Base-by-base conservation (phyloP, 1,140 invertebrate genomes). In the Aphaenogaster floridana region DNA sequence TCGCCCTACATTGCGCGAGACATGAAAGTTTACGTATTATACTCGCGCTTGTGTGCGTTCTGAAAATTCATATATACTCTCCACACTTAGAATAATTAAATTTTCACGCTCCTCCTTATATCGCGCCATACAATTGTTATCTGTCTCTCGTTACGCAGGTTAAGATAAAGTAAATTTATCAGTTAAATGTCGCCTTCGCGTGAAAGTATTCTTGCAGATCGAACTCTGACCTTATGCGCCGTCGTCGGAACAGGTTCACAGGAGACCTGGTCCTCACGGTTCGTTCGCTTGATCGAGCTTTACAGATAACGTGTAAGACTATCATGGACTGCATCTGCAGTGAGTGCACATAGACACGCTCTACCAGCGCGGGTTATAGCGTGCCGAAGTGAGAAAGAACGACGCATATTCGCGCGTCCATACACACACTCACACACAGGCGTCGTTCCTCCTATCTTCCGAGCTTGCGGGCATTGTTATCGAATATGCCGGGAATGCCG, bases 401-500 rank as follows among this genome's bases (percentile, higher is more conserved):
- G 42, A 34, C 11, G 52, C 57, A 59, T 66, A 74, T 39, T 78
- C 57, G 72, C 64, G 64, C 54, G 54, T 59, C 50, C 76, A 39
- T 50, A 28, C 54, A 34, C 59, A 36, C 86, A 50, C 50, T 39
- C 57, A 76, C 68, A 54, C 77, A 34, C 39, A 28, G 34, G 28
- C 76, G 17, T 69, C 72, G 74, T 76, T 71, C 68, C n/a, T 45
- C 45, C 61, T 48, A 64, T 76, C 9, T 74, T 11, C 63, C 39
- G 28, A 52, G 59, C 87, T 86, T 59, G 72, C 86, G 61, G 72
- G 76, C 74, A 88, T 66, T 87, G 91, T 93, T 93, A 93, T 93
- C 90, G 90, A 92, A 94, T 93, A 93, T 91, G 81, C 89, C 80
- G 15, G 88, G 90, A 94, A 92, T 93, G 87, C 81, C 45, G 66